Evolutionary conservation across 2,797 vertebrate genomes (phyloP), one percentile per base, ranked within the genome.

Genomic region (Rhynchotus rufescens): DNA sequence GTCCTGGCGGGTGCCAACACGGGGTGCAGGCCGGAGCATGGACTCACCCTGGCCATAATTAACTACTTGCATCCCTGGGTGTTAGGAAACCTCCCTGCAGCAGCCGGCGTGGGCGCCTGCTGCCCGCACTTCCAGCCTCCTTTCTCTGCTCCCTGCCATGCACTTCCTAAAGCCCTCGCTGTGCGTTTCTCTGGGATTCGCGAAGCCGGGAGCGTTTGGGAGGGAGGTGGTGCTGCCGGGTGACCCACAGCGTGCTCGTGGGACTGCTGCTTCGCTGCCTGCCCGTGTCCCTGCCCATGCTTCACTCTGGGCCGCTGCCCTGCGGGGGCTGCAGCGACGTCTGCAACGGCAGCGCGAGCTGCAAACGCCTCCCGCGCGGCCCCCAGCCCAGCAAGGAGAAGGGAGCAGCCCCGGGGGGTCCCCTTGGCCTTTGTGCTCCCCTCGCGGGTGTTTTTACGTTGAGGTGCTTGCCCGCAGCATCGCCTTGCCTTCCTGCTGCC

Each of bases 1-100:
- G 72, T 52, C 95, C 93, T 4, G n/a, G 89, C 91, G 84, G 91
- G 90, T 92, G 92, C 94, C 94, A 89, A 90, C 91, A 90, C 92
- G 65, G 74, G 92, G 81, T 89, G 42, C 84, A 77, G 49, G n/a
- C 72, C 87, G 90, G 59, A 92, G 87, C 86, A 77, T 15, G 91
- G 90, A 38, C 87, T 93, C 86, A 32, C 72, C 66, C 94, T 77
- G 54, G 23, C 59, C 47, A n/a, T 92, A 95, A 94, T 94, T 95
- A 94, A 91, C 40, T 52, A 64, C 85, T 91, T 89, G 84, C 86
- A 76, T 67, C 84, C 71, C 32, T 49, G 91, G 85, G 93, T 94
- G 89, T 86, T 94, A 92, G 59, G 84, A 65, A 82, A 80, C 23
- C 49, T 25, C 49, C 23, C 12, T 25, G 49, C 49, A 51, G 49